Evolutionary conservation across 2,888 invertebrate genomes (phyloP).

Genomic region (Helleia helle): DNA sequence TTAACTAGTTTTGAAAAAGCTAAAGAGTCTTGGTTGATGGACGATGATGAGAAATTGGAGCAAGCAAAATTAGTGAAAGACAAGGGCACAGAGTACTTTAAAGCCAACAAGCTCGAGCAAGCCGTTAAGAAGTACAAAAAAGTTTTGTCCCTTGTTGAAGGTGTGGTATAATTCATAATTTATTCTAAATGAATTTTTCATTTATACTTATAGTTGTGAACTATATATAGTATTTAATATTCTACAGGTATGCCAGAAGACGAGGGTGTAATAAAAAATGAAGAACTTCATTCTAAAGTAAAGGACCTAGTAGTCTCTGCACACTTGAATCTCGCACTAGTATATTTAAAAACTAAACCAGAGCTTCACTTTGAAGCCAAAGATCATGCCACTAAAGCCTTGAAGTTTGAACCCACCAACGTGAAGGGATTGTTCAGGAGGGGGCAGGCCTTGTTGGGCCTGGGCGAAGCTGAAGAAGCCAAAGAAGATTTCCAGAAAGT

Average conservation of each 20-base stretch:
- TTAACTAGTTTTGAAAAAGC: constrained; percentile 88
- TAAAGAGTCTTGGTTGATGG: constrained; percentile 88
- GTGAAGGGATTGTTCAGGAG: constrained; percentile 93
- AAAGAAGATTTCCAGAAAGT: constrained; percentile 84
- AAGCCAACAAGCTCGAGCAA: constrained; percentile 81
- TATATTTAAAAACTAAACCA: constrained; percentile 84
- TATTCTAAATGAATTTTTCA: background rate
- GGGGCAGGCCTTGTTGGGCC: constrained; percentile 84
- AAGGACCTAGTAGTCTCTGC: constrained; percentile 77
- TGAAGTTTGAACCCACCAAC: constrained; percentile 82
- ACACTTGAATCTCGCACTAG: constrained; percentile 87
- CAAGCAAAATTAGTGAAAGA: constrained; percentile 89
- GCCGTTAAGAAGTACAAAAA: constrained; percentile 92
- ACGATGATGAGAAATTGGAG: constrained; percentile 83
- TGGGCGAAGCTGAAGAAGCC: constrained; percentile 86
- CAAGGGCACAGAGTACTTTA: constrained; percentile 93
- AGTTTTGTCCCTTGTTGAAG: constrained; percentile 76
- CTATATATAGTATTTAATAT: no score
- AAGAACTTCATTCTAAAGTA: constrained; percentile 34
- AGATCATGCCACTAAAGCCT: constrained; percentile 83
- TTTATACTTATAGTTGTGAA: no score
- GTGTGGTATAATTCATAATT: constrained; percentile 20
- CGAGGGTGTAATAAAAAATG: constrained; percentile 31
- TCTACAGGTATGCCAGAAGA: constrained; percentile 40
- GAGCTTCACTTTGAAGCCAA: constrained; percentile 78